A percentile compares a stretch with the other conserved stretches of the same genome.
phyloP scores from a whole-genome alignment of 92 coral and sea anemone species.

The Scolanthus callimorphus region DNA sequence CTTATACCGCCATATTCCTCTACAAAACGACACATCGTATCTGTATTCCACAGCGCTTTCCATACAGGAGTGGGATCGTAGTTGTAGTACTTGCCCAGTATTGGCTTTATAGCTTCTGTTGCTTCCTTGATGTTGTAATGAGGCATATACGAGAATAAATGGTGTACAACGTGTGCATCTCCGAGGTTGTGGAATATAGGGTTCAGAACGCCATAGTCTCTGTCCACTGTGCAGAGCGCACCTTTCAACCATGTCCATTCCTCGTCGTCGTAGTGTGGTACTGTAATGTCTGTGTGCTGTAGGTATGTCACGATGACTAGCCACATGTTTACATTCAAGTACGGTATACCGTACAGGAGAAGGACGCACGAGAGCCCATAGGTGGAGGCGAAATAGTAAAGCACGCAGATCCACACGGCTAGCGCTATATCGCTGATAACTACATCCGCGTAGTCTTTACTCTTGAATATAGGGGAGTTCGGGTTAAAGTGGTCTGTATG shows the following conservation, averaged over 20 bases:
- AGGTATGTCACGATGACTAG: conserved; percentile 72
- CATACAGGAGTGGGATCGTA: conserved; percentile 74
- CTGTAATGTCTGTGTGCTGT: conserved; percentile 75
- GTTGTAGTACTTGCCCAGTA: conserved; percentile 67
- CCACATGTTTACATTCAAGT: conserved; percentile 77
- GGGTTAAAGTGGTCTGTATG: conserved; percentile 72
- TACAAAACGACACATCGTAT: conserved; percentile 76
- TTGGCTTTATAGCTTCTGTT: conserved; percentile 64
- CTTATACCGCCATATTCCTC: conserved; percentile 68
- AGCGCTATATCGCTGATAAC: conserved; percentile 68
- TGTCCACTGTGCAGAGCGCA: conserved; percentile 76
- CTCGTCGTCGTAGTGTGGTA: conserved; percentile 78
- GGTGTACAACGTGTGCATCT: conserved; percentile 74
- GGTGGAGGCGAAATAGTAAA: conserved; percentile 37
- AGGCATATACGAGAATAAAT: conserved; percentile 80
- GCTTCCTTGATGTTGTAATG: conserved; percentile 82
- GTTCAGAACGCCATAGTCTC: conserved; percentile 78
- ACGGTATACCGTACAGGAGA: conserved; percentile 60
- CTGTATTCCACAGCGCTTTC: conserved; percentile 82
- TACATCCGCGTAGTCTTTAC: conserved; percentile 70
- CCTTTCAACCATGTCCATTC: conserved; percentile 94
- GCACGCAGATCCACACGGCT: conserved; percentile 55
- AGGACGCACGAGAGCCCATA: conserved; percentile 55
- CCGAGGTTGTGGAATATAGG: conserved; percentile 71
- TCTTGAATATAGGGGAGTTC: conserved; percentile 54